Evolutionary conservation across 2,888 invertebrate species (phyloP).

Genomic region (Trissonchulus sp.): DNA sequence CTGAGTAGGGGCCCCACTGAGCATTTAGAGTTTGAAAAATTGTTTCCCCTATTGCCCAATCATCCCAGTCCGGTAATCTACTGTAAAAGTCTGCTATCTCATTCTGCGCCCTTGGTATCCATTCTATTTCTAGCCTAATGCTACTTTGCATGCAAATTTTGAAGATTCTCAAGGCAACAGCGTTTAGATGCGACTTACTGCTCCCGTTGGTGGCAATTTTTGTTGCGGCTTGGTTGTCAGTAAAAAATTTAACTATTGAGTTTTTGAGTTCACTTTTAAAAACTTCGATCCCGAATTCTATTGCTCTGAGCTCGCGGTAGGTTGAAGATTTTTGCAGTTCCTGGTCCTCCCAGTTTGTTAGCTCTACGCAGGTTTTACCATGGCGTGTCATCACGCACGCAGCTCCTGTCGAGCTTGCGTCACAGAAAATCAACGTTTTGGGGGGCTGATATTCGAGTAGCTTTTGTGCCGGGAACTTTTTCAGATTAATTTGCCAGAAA

Average conservation of each 20-base stretch:
- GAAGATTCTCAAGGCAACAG: too few relatives aligned
- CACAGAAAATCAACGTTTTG: conserved; percentile 1
- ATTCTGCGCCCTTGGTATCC: conserved; percentile 3
- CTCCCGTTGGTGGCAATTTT: not conserved
- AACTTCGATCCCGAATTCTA: not conserved
- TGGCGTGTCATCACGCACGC: not conserved
- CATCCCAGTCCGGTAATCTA: conserved; percentile 10
- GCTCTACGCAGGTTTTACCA: not conserved
- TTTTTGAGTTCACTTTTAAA: not conserved
- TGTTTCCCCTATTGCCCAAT: not conserved
- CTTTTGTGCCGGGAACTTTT: not conserved
- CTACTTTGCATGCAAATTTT: not conserved
- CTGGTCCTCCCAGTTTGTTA: not conserved
- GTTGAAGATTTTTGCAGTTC: not conserved
- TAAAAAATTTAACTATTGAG: conserved; percentile 3
- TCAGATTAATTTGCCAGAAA: not conserved
- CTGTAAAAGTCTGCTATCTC: conserved; percentile 2
- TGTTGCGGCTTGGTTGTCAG: not conserved
- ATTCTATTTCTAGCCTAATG: conserved; percentile 5
- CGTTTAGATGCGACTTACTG: not conserved
- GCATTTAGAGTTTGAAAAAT: not conserved
- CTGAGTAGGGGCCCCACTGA: not conserved
- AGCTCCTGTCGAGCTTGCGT: not conserved
- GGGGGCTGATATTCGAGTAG: not conserved
- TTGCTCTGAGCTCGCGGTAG: not conserved